Conservation (phyloP, 92 coral and sea anemone genomes). For the Phymanthus crucifer region DNA sequence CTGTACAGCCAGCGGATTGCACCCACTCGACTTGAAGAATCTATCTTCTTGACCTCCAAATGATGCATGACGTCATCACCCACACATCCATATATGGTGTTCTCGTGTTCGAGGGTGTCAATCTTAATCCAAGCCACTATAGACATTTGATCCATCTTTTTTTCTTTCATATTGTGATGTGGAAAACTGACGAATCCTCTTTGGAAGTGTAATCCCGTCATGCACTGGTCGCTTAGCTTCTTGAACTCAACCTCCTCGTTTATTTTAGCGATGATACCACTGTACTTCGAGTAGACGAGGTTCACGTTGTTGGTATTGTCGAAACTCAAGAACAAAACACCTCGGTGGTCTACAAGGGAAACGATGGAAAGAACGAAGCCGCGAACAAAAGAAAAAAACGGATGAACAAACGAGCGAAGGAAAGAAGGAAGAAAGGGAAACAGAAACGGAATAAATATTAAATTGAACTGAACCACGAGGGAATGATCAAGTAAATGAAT, state of each 20-base stretch:
- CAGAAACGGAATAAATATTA: too few relatives aligned
- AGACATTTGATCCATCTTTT: constrained; percentile 34
- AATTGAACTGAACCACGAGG: too few relatives aligned
- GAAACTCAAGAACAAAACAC: constrained; percentile 26
- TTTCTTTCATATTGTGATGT: constrained; percentile 15
- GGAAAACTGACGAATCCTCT: constrained; percentile 20
- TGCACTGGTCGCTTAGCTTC: constrained; percentile 37
- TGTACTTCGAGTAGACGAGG: constrained; percentile 17
- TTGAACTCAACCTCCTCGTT: constrained; percentile 12
- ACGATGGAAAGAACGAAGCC: neutral
- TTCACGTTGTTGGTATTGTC: constrained; percentile 32
- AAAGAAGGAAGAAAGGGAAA: too few relatives aligned
- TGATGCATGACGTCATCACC: constrained; percentile 52
- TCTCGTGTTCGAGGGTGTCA: constrained; percentile 29
- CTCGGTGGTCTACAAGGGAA: neutral
- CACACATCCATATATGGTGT: constrained; percentile 58
- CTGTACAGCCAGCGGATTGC: constrained; percentile 49
- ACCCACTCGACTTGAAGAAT: constrained; percentile 24
- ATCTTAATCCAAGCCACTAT: constrained; percentile 50
- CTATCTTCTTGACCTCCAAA: constrained; percentile 26
- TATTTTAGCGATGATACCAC: constrained; percentile 8
- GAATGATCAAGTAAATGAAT: too few relatives aligned
- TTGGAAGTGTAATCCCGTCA: constrained; percentile 12
- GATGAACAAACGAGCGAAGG: too few relatives aligned
- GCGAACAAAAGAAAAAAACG: neutral